These are phyloP conservation scores for cat (Felis catus) DNA, from an alignment of 2,113 vertebrate species.

Conservation along the genomic window DNA sequence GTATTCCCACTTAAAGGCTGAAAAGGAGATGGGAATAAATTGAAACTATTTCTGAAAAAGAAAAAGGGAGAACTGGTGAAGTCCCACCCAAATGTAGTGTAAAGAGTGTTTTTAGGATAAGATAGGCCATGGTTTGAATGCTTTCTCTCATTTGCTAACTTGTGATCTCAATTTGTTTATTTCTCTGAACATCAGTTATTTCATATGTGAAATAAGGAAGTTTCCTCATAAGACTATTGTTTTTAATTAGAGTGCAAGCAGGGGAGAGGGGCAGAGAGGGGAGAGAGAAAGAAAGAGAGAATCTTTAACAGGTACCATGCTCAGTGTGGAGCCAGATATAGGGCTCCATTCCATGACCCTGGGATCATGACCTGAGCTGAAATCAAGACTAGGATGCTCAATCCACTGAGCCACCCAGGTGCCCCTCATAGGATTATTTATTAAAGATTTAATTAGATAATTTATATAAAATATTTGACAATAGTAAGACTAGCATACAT, in stretches of 20 bases:
- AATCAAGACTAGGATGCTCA: too few species aligned
- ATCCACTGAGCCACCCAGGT: too few species aligned
- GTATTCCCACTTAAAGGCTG: background rate
- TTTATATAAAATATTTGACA: conserved; percentile 17
- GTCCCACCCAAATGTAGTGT: background rate
- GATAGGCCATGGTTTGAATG: background rate
- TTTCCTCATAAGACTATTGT: background rate
- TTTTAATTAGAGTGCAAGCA: too few species aligned
- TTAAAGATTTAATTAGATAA: background rate
- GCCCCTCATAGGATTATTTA: background rate
- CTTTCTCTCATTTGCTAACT: background rate
- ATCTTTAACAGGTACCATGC: too few species aligned
- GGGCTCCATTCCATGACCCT: too few species aligned
- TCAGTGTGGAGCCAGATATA: too few species aligned
- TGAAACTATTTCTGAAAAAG: background rate
- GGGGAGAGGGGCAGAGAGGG: too few species aligned
- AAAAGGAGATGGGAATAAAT: background rate
- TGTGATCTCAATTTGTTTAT: background rate
- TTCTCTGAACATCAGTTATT: conserved; percentile 6
- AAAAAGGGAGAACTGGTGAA: background rate
- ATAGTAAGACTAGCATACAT: background rate
- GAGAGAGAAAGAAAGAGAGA: too few species aligned
- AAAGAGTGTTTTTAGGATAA: background rate
- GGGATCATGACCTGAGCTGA: too few species aligned
- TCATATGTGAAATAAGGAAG: background rate